These are phyloP conservation scores for Leptopilina clavipes DNA, from an alignment of 1,140 invertebrate species.

Conservation along the genomic window DNA sequence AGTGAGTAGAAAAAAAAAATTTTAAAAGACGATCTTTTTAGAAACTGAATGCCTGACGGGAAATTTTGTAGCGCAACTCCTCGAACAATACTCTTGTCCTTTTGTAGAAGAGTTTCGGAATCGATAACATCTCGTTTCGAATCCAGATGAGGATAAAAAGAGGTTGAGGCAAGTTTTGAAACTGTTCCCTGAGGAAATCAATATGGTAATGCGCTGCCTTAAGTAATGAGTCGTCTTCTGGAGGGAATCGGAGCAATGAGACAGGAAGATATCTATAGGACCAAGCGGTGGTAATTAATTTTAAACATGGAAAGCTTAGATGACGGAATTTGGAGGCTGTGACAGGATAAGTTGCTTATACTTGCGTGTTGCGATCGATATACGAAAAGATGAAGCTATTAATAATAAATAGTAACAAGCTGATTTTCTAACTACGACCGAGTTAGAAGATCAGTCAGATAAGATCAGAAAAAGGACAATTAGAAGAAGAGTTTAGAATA, in stretches of 20 bases:
- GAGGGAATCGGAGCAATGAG: slow-evolving; percentile 39
- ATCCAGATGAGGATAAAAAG: slow-evolving; percentile 33
- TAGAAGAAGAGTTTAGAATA: too few relatives aligned
- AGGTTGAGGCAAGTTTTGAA: slow-evolving; percentile 50
- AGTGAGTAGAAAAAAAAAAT: too few relatives aligned
- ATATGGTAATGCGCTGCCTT: slow-evolving; percentile 65
- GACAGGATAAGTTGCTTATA: too few relatives aligned
- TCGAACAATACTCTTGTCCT: background rate
- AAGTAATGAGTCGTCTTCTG: slow-evolving; percentile 61
- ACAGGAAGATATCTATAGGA: slow-evolving; percentile 42
- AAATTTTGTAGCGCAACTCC: background rate
- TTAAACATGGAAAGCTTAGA: slow-evolving; percentile 58
- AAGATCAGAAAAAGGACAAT: too few relatives aligned
- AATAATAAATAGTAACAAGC: too few relatives aligned
- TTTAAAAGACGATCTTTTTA: background rate
- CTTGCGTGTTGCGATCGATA: too few relatives aligned
- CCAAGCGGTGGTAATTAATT: slow-evolving; percentile 58
- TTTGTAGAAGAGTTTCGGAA: slow-evolving; percentile 13
- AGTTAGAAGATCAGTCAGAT: too few relatives aligned
- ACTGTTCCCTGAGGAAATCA: slow-evolving; percentile 65
- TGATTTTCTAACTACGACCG: too few relatives aligned
- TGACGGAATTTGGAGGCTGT: slow-evolving; percentile 48
- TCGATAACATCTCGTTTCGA: slow-evolving; percentile 19
- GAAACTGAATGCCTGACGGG: background rate
- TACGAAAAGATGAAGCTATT: too few relatives aligned